Evolutionary conservation across 2,113 vertebrate species (phyloP), one percentile per base, ranked within the genome.

Genomic region (Castor canadensis): DNA sequence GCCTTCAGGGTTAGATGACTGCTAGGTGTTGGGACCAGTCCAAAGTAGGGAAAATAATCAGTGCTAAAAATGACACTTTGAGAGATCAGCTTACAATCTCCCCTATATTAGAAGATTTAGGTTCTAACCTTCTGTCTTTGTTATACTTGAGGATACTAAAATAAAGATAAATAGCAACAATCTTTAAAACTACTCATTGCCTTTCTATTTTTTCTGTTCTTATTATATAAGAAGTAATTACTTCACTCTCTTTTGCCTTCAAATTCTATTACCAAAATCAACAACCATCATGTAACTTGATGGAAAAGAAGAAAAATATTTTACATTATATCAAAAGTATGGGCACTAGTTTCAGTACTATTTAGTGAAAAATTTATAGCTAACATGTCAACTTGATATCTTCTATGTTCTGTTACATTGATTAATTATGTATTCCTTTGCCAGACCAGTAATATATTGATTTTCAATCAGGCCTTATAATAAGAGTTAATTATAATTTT

Each of bases 391-490:
- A 71, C 1, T 47, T 83, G 12, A 72, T 52, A 91, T 75, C 7
- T 11, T 81, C 32, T 85, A 11, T 35, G 5, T 38, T 89, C 26
- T 58, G 22, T 81, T 84, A 75, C 0, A 35, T 1, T 67, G 32
- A 69, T 85, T 84, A 62, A 40, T 79, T 73, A 22, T 83, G 5
- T 38, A 85, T 52, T 93, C 56, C 24, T 22, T 35, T 45, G 19
- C 12, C 28, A 67, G 9, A 85, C 4, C 43, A n/a, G 38, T 20
- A 75, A 5, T 62, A 38, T 45, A 85, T 13, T 91, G 94, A 88
- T 81, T 95, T 95, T 80, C 84, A 81, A 60, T 82, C 54, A 72
- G n/a, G 56, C 28, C 76, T 95, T 88, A 93, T 66, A 76, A 40
- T 45, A 91, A 72, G 82, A 56, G 32, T 83, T 90, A 88, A 81